Base-by-base conservation (phyloP, 1,140 invertebrate genomes). In the Drosophila auraria region DNA sequence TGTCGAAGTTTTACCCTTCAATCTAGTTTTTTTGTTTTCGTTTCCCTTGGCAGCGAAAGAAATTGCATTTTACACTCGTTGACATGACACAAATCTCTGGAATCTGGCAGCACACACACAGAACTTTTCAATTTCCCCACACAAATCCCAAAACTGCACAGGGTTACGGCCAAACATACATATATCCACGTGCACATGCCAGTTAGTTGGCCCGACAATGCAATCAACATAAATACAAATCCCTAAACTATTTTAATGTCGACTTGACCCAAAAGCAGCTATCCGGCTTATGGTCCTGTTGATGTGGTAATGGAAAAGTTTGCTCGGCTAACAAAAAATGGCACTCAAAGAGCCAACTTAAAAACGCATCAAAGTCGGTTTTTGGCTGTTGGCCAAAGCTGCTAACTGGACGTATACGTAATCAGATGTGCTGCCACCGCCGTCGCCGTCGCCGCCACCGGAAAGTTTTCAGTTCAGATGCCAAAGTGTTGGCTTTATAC, bases 141-240 rank as follows among this genome's bases (percentile, higher is more conserved):
- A 61, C 50, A 61, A 65, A 54, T 54, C 42, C 50, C 59, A 64
- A 50, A 78, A 58, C 20, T 61, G 56, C 45, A 54, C 50, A 74
- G 14, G 36, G 54, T 40, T 57, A 40, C 54, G 15, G 5, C 36
- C 14, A 38, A 5, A 38, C 12, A 38, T 14, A 36, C 6, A 8
- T 33, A 14, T 8, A 54, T 54, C 53, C 36, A 57, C 54, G 54
- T 63, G 54, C 56, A 75, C 51, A 82, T 64, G 80, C 59, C 75
- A 81, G 70, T 75, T 84, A 82, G 66, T 54, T 90, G 78, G 65
- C 57, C 49, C 71, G 75, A 90, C 82, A 90, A 89, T 91, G 86
- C 86, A 89, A 91, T 89, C 86, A 91, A 91, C 86, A 89, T 89
- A 91, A 89, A 89, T 90, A 89, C 87, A 89, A 86, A 89, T 89